A percentile compares a stretch with the other conserved stretches of the same genome.
Evolutionary conservation across 2,888 invertebrate species (phyloP).

Genomic region (Belgica antarctica): DNA sequence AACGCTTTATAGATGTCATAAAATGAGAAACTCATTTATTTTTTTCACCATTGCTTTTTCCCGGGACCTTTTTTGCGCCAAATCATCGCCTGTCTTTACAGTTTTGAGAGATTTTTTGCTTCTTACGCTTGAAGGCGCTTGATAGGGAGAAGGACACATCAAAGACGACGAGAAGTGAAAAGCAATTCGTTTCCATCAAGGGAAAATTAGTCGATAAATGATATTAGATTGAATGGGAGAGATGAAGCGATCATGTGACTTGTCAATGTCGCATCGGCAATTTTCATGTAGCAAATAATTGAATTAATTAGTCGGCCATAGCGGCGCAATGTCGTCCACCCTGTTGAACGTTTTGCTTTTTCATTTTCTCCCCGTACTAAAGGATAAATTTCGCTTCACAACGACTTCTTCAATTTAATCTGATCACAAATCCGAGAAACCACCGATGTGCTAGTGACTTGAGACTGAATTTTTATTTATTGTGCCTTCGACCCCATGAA

Average conservation of each 20-base stretch:
- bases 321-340: too few species aligned
- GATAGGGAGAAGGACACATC: neutral
- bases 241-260: too few species aligned
- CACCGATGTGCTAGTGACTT: too few species aligned
- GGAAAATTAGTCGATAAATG: constrained; percentile 8
- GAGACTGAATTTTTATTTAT: too few species aligned
- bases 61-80: neutral
- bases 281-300: neutral
- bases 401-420: too few species aligned
- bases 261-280: neutral
- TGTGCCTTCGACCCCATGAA: too few species aligned
- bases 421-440: too few species aligned
- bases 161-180: neutral
- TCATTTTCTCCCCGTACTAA: too few species aligned
- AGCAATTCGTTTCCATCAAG: neutral
- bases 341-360: too few species aligned
- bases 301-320: constrained; percentile 8
- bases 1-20: neutral
- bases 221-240: neutral
- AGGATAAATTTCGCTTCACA: too few species aligned
- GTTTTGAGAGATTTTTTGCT: neutral
- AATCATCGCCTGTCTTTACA: neutral
- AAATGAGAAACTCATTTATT: neutral
- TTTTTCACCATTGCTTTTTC: too few species aligned
- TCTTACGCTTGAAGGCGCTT: neutral